Evolutionary conservation across 2,888 invertebrate genomes (phyloP), one percentile per base, ranked within the genome.

Genomic region (Maniola hyperantus): DNA sequence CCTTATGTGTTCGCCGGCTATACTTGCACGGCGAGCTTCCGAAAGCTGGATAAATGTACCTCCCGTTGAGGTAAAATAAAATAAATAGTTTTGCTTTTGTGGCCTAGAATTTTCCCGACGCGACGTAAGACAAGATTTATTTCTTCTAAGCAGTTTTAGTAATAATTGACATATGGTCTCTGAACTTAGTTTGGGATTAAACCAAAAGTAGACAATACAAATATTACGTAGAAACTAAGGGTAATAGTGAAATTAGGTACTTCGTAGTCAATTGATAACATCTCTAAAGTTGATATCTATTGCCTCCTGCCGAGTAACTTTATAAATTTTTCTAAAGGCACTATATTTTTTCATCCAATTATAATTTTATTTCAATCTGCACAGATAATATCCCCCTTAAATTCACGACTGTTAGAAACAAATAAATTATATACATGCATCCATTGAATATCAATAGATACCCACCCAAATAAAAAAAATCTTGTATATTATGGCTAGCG

Each of bases 21-120:
- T 97, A 72, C 94, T 97, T 91, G 97, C 97, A 69, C 93, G 97
- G 73, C 93, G 97, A 74, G 97, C 97, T 60, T 97, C 97, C 20
- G 97, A 97, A 85, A 97, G 97, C 85, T 97, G 97, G 97, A 97
- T 97, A 77, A 96, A 96, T 79, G 96, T 97, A 74, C 97, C 97
- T 84, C 97, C 97, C 61, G 94, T 96, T 69, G 97, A 97, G 97
- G 97, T 97, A 94, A 68, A 65, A 53, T 20, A n/a, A 20, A 59
- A 51, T 61, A 20, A 60, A 51, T 39, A 36, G 44, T 42, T 59
- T 33, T 44, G 7, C 18, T 55, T 34, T 54, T 36, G 34, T 18
- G 11, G 11, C 6, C 13, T 55, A 8, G 8, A 55, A 15, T 55
- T 2, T 42, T 20, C 20, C 46, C 46, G 8, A 46, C n/a, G n/a